A percentile compares a stretch with the other conserved stretches of the same genome.
Conservation (phyloP, 2,113 vertebrate species). For the Forbesichthys papilliferus region DNA sequence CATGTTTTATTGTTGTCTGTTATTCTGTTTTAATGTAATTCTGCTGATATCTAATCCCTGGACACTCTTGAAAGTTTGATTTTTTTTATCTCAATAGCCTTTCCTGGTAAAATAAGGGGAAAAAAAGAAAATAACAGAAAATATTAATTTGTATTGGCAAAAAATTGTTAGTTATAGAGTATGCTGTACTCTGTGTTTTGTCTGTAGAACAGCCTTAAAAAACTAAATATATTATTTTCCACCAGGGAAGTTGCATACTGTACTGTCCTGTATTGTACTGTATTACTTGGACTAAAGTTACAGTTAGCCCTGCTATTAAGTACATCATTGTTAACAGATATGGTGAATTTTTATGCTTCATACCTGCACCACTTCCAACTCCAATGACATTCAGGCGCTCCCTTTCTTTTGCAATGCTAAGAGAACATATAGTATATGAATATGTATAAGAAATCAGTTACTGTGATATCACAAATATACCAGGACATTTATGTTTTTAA, state of each 20-base stretch:
- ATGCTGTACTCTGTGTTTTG: neutral
- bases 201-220: constrained; percentile 6
- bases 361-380: constrained; percentile 85
- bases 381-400: constrained; percentile 79
- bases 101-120: constrained; percentile 37
- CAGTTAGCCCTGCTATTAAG: constrained; percentile 21
- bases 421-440: neutral
- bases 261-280: no score
- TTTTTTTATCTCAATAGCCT: neutral
- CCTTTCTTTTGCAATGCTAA: constrained; percentile 79
- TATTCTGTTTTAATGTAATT: no score
- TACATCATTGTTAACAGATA: neutral
- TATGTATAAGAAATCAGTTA: neutral
- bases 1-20: no score
- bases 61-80: no score
- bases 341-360: constrained; percentile 31
- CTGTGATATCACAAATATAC: neutral
- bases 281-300: neutral
- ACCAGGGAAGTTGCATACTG: constrained; percentile 12
- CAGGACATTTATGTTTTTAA: neutral
- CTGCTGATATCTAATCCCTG: no score
- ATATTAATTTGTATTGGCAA: constrained; percentile 30
- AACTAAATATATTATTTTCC: constrained; percentile 39
- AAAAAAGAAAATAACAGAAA: constrained; percentile 35
- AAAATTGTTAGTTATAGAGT: constrained; percentile 8